Conservation (phyloP, 2,888 invertebrate species). For the Plagiodera versicolora region DNA sequence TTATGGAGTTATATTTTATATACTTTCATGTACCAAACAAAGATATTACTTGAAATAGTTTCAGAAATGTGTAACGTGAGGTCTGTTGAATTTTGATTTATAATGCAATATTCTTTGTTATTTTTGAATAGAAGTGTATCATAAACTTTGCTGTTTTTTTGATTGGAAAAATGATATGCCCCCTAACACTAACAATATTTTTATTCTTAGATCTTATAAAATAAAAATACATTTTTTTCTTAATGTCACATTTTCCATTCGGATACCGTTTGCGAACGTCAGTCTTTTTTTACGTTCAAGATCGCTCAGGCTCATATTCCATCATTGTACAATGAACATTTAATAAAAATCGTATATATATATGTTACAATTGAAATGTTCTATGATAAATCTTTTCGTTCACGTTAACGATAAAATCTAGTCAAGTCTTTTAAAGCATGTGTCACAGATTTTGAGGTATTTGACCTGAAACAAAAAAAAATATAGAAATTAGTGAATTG, state of each 20-base stretch:
- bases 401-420: slow-evolving; percentile 77
- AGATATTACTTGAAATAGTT: neutral
- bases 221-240: slow-evolving; percentile 24
- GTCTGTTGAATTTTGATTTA: neutral
- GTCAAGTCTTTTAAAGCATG: slow-evolving; percentile 82
- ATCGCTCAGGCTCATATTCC: slow-evolving; percentile 1
- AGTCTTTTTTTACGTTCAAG: neutral
- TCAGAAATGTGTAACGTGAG: neutral
- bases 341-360: slow-evolving; percentile 14
- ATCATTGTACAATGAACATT: neutral
- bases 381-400: slow-evolving; percentile 4
- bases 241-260: slow-evolving; percentile 17
- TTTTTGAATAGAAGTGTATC: neutral
- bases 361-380: slow-evolving; percentile 8
- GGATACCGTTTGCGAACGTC: neutral
- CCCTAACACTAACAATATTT: slow-evolving; percentile 24
- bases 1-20: neutral
- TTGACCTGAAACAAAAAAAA: slow-evolving; percentile 68
- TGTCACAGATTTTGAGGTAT: slow-evolving; percentile 76
- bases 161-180: neutral
- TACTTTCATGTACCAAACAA: neutral
- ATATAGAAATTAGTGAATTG: no score
- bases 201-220: slow-evolving; percentile 27
- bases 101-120: neutral
- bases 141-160: neutral